Percentiles rank a stretch among this genome's conserved stretches.
phyloP scores from a whole-genome alignment of 2,888 invertebrate species.

The Parapristionchus giblindavisi region DNA sequence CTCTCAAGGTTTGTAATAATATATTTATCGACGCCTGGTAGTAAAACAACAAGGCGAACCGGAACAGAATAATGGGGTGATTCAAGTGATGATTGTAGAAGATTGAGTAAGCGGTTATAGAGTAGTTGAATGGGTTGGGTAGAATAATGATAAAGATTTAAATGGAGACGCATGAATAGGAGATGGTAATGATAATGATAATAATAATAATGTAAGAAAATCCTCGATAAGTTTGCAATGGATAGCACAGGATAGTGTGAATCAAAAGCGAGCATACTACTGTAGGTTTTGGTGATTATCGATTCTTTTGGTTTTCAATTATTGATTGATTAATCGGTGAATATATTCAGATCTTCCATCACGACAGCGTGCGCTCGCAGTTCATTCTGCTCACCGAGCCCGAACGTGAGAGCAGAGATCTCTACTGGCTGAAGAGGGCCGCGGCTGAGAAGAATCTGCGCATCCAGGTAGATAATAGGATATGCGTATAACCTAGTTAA shows the following conservation, averaged over 20 bases:
- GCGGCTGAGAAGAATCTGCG: slow-evolving; percentile 54
- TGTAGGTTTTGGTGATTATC: background rate
- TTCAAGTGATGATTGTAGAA: no score
- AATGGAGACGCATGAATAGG: background rate
- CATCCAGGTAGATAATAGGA: slow-evolving; percentile 43
- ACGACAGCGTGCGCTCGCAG: slow-evolving; percentile 54
- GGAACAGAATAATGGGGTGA: no score
- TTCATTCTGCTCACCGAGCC: slow-evolving; percentile 72
- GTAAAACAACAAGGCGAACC: no score
- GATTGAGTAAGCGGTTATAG: no score
- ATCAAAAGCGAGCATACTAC: no score
- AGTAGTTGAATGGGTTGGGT: background rate
- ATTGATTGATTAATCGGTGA: background rate
- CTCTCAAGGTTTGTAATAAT: slow-evolving; percentile 70
- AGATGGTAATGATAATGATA: background rate
- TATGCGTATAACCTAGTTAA: background rate
- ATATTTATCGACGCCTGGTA: no score
- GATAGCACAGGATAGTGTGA: no score
- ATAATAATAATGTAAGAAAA: background rate
- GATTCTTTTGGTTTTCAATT: background rate
- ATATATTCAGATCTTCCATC: slow-evolving; percentile 65
- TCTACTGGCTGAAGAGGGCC: slow-evolving; percentile 68
- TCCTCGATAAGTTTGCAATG: no score
- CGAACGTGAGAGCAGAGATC: slow-evolving; percentile 71
- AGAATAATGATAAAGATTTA: background rate